A percentile compares a stretch with the other conserved stretches of the same genome.
phyloP scores from a whole-genome alignment of 2,113 vertebrate species.

The Calcarius ornatus region DNA sequence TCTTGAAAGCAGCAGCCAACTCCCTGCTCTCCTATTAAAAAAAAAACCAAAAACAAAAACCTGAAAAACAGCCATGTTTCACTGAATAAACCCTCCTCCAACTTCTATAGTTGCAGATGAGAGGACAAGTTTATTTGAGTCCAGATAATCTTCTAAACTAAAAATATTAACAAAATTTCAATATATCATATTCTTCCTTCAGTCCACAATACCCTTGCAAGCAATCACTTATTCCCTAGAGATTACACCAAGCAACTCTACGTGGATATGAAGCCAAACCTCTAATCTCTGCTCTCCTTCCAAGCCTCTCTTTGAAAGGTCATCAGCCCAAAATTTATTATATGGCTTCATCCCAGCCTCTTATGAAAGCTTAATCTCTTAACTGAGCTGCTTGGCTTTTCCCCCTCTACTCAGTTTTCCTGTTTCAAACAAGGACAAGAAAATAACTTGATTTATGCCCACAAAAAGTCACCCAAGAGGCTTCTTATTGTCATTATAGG shows the following conservation, averaged over 20 bases:
- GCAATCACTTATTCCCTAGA: neutral
- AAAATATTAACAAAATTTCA: neutral
- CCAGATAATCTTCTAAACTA: neutral
- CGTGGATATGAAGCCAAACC: neutral
- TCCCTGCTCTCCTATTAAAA: neutral
- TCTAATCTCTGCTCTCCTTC: neutral
- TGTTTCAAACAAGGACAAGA: neutral
- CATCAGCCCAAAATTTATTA: neutral
- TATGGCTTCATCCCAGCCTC: neutral
- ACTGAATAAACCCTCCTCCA: neutral
- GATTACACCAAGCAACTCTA: neutral
- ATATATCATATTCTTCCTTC: neutral
- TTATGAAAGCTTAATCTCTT: neutral
- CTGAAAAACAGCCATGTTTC: neutral
- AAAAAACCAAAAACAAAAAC: neutral
- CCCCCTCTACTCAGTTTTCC: fast-evolving
- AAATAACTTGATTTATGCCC: neutral
- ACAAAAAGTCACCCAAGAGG: neutral
- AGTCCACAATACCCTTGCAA: neutral
- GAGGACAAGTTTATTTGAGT: neutral
- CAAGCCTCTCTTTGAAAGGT: neutral
- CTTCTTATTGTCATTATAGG: neutral
- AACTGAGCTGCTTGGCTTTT: neutral
- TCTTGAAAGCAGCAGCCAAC: neutral
- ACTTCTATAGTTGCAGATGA: neutral